These are phyloP conservation scores for Dynastes hyllus DNA, from an alignment of 2,888 invertebrate genomes.

Conservation along the genomic window DNA sequence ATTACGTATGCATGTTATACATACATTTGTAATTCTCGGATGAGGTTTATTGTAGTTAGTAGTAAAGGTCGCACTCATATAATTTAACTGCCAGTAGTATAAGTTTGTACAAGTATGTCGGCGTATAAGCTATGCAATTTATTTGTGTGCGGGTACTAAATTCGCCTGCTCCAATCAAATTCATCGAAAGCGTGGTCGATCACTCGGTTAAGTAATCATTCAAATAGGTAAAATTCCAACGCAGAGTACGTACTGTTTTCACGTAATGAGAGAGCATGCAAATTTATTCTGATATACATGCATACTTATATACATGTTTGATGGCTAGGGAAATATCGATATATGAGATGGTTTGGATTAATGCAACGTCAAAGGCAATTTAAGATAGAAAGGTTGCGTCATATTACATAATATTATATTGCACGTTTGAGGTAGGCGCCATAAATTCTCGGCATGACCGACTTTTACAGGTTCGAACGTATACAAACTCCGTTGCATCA, in stretches of 20 bases:
- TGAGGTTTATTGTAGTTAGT: conserved; percentile 8
- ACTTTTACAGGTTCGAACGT: no score
- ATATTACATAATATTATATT: no score
- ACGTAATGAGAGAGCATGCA: background rate
- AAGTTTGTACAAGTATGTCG: conserved; percentile 19
- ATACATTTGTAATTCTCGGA: background rate
- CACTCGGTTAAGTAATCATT: conserved; percentile 13
- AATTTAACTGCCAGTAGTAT: conserved; percentile 6
- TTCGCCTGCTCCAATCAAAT: conserved; percentile 1
- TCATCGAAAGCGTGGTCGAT: conserved; percentile 8
- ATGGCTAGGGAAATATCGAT: background rate
- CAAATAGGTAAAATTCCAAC: conserved; percentile 9
- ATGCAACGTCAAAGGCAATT: no score
- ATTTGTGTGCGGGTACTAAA: conserved; percentile 1
- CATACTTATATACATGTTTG: background rate
- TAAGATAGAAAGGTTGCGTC: no score
- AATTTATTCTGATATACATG: background rate
- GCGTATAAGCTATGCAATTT: conserved; percentile 3
- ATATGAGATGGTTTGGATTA: no score
- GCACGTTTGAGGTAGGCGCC: no score
- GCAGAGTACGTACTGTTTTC: background rate
- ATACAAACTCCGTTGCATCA: no score
- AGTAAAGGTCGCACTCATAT: conserved; percentile 15
- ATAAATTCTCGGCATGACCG: no score
- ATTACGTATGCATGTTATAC: background rate